These are phyloP conservation scores for Pocillopora damicornis DNA, from an alignment of 64 coral and sea anemone species.

Conservation along the genomic window DNA sequence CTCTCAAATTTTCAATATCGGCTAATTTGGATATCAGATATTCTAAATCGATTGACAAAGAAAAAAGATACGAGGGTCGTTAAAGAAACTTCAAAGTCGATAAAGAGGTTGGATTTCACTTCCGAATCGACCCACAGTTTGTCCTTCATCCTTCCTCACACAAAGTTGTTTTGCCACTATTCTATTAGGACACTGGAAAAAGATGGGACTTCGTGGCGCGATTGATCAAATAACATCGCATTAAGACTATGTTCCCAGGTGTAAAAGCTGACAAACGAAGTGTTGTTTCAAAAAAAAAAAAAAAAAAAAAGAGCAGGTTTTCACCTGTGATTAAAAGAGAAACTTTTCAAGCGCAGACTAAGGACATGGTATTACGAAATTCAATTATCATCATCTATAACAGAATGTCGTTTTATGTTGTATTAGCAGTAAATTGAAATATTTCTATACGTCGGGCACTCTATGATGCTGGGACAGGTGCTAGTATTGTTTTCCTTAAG, in stretches of 20 bases:
- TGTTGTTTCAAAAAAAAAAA: neutral
- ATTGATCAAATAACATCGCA: neutral
- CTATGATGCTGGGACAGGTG: conserved; percentile 8
- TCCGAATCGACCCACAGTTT: conserved; percentile 21
- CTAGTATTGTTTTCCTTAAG: neutral
- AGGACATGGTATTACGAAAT: neutral
- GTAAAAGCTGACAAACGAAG: neutral
- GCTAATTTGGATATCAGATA: conserved; percentile 39
- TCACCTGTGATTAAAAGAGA: neutral
- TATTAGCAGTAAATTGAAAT: conserved; percentile 37
- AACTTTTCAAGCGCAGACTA: neutral
- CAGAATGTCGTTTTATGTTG: neutral
- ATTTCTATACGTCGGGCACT: conserved; percentile 12
- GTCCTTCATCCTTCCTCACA: neutral
- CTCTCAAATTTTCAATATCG: conserved; percentile 38
- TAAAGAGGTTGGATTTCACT: conserved; percentile 24
- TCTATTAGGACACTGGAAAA: neutral
- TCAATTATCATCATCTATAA: neutral
- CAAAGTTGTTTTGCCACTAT: neutral
- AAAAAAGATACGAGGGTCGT: conserved; percentile 37
- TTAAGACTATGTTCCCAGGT: neutral
- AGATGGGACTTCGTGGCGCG: conserved; percentile 5
- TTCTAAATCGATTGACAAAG: conserved; percentile 30
- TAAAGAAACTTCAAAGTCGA: conserved; percentile 32
- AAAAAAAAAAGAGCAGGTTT: neutral